phyloP scores from a whole-genome alignment of 2,113 vertebrate genomes.

The Macroglossus sobrinus region DNA sequence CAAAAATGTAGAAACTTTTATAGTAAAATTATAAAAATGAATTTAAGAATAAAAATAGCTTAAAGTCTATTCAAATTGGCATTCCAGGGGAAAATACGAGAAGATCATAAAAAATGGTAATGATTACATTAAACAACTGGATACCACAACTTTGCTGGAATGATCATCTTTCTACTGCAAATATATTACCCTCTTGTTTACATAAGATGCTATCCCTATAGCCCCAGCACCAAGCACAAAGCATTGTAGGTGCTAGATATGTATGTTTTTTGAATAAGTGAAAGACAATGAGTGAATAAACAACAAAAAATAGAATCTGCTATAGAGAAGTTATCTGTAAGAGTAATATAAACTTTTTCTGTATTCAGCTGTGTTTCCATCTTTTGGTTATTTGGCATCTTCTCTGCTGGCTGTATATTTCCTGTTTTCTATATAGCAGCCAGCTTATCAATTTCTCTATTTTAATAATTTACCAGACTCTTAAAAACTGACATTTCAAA shows the following conservation, averaged over 20 bases:
- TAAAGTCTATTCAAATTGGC: not conserved
- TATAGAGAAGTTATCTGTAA: not conserved
- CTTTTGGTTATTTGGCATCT: not conserved
- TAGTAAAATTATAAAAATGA: not conserved
- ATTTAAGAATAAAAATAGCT: slow-evolving; percentile 21
- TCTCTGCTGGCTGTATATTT: not conserved
- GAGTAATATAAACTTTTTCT: not conserved
- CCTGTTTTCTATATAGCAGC: not conserved
- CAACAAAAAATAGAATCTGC: not conserved
- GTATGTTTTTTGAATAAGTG: not conserved
- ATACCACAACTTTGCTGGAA: not conserved
- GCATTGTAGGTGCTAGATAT: not conserved
- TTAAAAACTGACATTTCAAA: not conserved
- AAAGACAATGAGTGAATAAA: not conserved
- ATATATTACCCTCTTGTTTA: not conserved
- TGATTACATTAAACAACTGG: not conserved
- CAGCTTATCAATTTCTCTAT: slow-evolving; percentile 34
- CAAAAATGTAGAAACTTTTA: not conserved
- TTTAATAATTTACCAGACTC: slow-evolving; percentile 47
- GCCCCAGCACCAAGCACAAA: not conserved
- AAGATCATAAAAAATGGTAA: not conserved
- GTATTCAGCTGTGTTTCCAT: not conserved
- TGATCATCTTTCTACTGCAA: not conserved
- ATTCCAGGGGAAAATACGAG: slow-evolving; percentile 14
- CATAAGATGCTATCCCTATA: not conserved